A percentile compares a stretch with the other conserved stretches of the same genome.
These are phyloP conservation scores for Lepidocolaptes lacrymiger DNA, from an alignment of 2,797 vertebrate species.

Conservation along the genomic window DNA sequence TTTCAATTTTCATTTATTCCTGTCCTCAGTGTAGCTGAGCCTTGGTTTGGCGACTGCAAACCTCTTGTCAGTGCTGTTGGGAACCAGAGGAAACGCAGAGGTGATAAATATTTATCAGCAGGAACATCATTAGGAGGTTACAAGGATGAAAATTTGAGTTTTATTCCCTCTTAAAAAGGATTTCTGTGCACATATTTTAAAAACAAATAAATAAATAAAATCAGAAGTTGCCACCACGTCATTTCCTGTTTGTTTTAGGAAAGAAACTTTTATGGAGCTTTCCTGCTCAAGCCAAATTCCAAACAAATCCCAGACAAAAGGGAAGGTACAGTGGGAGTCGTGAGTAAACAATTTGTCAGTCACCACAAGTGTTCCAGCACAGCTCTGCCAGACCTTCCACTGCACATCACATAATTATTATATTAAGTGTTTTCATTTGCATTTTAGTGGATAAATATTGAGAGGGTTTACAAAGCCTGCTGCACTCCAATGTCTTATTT, in stretches of 20 bases:
- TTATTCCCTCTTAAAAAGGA: background rate
- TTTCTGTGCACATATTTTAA: background rate
- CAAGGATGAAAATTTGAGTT: constrained; percentile 45
- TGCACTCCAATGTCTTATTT: background rate
- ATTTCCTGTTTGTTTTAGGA: background rate
- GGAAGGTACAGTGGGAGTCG: background rate
- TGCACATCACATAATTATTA: background rate
- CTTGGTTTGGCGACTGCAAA: constrained; percentile 14
- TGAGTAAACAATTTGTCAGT: background rate
- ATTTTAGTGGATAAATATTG: background rate
- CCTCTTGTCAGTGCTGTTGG: constrained; percentile 33
- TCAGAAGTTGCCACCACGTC: background rate
- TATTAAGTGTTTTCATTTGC: background rate
- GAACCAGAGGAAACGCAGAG: constrained; percentile 2
- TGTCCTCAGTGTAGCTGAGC: background rate
- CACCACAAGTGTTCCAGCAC: background rate
- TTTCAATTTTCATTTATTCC: background rate
- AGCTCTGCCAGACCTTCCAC: background rate
- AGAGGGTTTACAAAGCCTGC: background rate
- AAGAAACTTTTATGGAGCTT: background rate
- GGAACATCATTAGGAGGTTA: constrained; percentile 40
- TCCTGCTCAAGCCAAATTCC: background rate
- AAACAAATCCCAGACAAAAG: background rate
- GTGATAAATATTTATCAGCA: constrained; percentile 64
- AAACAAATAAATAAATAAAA: background rate